Percentiles rank a stretch among this genome's conserved stretches.
These are phyloP conservation scores for Heteromormyrus szaboi DNA, from an alignment of 2,797 vertebrate genomes.

Conservation along the genomic window DNA sequence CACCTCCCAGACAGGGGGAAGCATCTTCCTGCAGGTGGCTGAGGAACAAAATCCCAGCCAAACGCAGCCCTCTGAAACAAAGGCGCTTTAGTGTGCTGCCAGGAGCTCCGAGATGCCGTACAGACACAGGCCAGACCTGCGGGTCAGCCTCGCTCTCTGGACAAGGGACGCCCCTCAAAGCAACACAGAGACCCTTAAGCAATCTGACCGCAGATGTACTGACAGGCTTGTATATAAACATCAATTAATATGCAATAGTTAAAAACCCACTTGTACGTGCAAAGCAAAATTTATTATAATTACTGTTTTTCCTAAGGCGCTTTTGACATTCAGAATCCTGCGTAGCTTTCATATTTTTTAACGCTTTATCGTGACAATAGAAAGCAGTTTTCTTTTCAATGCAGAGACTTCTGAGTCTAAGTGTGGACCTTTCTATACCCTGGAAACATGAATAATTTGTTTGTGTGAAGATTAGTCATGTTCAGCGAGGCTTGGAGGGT, in stretches of 20 bases:
- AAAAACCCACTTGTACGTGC: not conserved
- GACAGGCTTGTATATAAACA: not conserved
- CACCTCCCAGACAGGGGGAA: not conserved
- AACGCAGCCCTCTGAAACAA: not conserved
- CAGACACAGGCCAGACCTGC: not conserved
- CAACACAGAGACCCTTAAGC: not conserved
- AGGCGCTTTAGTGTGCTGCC: not conserved
- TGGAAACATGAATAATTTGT: not conserved
- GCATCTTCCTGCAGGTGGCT: not conserved
- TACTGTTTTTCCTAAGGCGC: not conserved
- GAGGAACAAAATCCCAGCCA: not conserved
- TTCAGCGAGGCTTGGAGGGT: not conserved
- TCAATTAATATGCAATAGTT: not conserved
- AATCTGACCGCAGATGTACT: not conserved
- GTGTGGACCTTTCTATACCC: not conserved
- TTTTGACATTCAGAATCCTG: not conserved
- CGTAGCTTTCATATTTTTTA: not conserved
- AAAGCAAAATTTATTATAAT: constrained; percentile 1
- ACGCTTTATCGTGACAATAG: not conserved
- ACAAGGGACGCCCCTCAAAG: not conserved
- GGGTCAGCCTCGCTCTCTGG: not conserved
- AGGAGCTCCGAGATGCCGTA: not conserved
- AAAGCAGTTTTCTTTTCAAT: constrained; percentile 4
- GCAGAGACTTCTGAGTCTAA: not conserved
- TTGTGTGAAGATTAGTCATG: constrained; percentile 5